These are phyloP conservation scores for Phenganax stokvisi DNA, from an alignment of 92 coral and sea anemone genomes.

Conservation along the genomic window DNA sequence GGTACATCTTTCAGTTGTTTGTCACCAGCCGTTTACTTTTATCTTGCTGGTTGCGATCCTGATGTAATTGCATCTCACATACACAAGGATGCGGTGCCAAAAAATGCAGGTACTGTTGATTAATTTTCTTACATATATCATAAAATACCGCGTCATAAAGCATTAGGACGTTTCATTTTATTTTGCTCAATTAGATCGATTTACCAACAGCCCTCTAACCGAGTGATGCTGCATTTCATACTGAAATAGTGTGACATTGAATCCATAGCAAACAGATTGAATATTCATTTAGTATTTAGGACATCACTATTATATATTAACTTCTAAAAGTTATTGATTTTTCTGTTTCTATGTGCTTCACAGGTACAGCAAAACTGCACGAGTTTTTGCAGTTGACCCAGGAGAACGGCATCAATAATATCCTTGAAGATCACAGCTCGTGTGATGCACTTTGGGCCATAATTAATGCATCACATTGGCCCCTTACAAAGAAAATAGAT, in stretches of 20 bases:
- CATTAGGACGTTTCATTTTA: not conserved
- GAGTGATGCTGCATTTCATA: too few species aligned
- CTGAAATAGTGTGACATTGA: too few species aligned
- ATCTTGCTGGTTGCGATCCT: constrained; percentile 41
- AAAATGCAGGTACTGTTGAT: constrained; percentile 29
- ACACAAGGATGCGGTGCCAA: constrained; percentile 26
- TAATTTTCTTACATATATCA: too few species aligned
- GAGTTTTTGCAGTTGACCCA: not conserved
- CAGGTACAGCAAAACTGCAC: constrained; percentile 39
- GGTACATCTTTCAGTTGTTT: constrained; percentile 39
- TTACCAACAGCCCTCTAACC: too few species aligned
- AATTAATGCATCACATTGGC: constrained; percentile 30
- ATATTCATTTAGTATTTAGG: too few species aligned
- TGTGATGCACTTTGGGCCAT: constrained; percentile 15
- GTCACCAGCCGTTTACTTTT: constrained; percentile 38
- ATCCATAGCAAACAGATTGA: too few species aligned
- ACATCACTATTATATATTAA: not conserved
- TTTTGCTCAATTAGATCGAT: not conserved
- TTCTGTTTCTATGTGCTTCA: not conserved
- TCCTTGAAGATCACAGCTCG: not conserved
- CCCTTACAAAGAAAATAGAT: constrained; percentile 5
- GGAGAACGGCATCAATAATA: not conserved
- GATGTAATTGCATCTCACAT: constrained; percentile 25
- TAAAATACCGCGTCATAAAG: too few species aligned
- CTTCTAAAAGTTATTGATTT: not conserved